Percentiles rank a stretch among this genome's conserved stretches.
Conservation (phyloP, 2,888 invertebrate genomes). For the Phorcus lineatus region DNA sequence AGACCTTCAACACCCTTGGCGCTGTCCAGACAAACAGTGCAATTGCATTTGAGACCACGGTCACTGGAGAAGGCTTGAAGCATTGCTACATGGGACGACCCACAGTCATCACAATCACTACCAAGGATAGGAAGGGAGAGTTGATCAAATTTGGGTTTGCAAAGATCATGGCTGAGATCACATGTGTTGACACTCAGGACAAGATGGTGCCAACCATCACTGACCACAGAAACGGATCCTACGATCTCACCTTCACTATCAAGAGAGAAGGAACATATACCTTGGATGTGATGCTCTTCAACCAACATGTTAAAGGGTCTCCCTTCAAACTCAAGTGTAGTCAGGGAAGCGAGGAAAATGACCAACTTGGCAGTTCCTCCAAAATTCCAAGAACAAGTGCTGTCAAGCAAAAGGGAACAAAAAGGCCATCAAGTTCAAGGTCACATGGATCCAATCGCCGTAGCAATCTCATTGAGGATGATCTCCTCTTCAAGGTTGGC, state of each 20-base stretch:
- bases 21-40: conserved; percentile 74
- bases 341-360: conserved; percentile 57
- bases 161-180: conserved; percentile 65
- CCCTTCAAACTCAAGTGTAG: conserved; percentile 75
- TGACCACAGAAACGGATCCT: conserved; percentile 73
- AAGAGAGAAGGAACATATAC: conserved; percentile 74
- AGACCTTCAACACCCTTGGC: conserved; percentile 70
- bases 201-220: conserved; percentile 66
- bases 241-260: conserved; percentile 75
- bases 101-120: conserved; percentile 74
- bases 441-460: conserved; percentile 75
- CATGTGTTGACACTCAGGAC: conserved; percentile 54
- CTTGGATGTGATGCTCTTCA: conserved; percentile 74
- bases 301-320: conserved; percentile 76
- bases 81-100: conserved; percentile 70
- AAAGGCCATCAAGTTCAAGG: conserved; percentile 74
- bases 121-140: conserved; percentile 73
- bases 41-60: conserved; percentile 74
- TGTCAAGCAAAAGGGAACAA: conserved; percentile 74
- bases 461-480: conserved; percentile 76
- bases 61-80: conserved; percentile 75
- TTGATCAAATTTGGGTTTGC: conserved; percentile 72
- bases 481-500: conserved; percentile 77
- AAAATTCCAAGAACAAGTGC: conserved; percentile 73
- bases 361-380: conserved; percentile 60